Percentiles rank a stretch among this genome's conserved stretches.
Conservation (phyloP, 2,888 invertebrate genomes). For the Polydrusus tereticollis region DNA sequence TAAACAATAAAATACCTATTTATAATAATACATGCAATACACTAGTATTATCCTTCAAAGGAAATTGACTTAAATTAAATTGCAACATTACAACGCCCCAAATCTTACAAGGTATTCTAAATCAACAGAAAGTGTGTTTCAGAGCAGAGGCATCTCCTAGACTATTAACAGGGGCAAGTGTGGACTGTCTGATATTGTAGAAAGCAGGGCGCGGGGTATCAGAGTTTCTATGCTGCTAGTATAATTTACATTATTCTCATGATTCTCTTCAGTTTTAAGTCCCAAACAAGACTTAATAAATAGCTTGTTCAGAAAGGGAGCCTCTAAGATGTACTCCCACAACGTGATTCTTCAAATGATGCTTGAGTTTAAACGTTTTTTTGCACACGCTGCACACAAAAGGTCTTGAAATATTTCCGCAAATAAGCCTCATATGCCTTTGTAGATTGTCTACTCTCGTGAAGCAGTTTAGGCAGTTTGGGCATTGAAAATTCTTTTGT, state of each 20-base stretch:
- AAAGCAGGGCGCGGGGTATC: no score
- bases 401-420: constrained; percentile 56
- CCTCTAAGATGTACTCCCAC: constrained; percentile 29
- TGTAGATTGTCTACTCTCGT: constrained; percentile 48
- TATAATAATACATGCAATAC: no score
- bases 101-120: no score
- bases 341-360: constrained; percentile 49
- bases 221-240: background rate
- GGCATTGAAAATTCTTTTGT: constrained; percentile 36
- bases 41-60: no score
- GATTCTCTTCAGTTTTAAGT: background rate
- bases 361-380: constrained; percentile 51
- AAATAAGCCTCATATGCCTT: constrained; percentile 58
- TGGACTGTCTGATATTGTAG: no score
- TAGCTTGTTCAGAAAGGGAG: background rate
- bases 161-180: no score
- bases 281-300: background rate
- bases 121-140: no score
- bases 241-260: background rate
- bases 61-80: no score
- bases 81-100: no score
- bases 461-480: constrained; percentile 40
- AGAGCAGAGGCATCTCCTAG: no score
- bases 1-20: no score
- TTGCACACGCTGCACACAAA: constrained; percentile 55